Percentiles rank a stretch among this genome's conserved stretches.
phyloP scores from a whole-genome alignment of 92 coral and sea anemone species.

The Galaxea fascicularis region DNA sequence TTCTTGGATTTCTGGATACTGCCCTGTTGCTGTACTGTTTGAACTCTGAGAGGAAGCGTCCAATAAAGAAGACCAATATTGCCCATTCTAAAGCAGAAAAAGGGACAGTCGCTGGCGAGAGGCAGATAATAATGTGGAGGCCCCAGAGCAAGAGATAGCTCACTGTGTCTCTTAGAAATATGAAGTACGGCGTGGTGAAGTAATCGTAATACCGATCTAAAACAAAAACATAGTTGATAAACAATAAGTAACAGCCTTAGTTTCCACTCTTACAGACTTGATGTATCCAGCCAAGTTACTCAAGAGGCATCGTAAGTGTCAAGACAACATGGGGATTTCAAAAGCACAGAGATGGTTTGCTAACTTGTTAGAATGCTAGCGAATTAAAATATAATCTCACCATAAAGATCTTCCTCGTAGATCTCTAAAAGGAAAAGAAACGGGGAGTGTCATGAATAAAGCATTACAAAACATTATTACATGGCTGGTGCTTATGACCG shows the following conservation, averaged over 20 bases:
- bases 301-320: too few relatives aligned
- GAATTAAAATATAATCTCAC: slow-evolving; percentile 8
- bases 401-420: slow-evolving; percentile 44
- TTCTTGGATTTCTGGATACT: background rate
- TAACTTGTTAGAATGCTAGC: background rate
- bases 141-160: slow-evolving; percentile 32
- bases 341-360: too few relatives aligned
- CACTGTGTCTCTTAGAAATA: slow-evolving; percentile 27
- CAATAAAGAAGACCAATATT: slow-evolving; percentile 32
- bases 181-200: slow-evolving; percentile 49
- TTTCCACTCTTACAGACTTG: too few relatives aligned
- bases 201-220: slow-evolving; percentile 36
- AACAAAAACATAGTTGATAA: background rate
- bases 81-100: slow-evolving; percentile 26
- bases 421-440: slow-evolving; percentile 17
- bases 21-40: slow-evolving; percentile 22
- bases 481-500: too few relatives aligned
- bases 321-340: too few relatives aligned
- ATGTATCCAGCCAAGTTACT: too few relatives aligned
- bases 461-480: too few relatives aligned
- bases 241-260: too few relatives aligned
- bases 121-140: slow-evolving; percentile 38
- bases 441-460: background rate
- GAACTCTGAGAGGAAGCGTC: slow-evolving; percentile 32
- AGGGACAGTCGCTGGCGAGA: slow-evolving; percentile 29